A percentile compares a stretch with the other conserved stretches of the same genome.
Conservation (phyloP, 2,888 invertebrate genomes). For the Aleiodes testaceus region DNA sequence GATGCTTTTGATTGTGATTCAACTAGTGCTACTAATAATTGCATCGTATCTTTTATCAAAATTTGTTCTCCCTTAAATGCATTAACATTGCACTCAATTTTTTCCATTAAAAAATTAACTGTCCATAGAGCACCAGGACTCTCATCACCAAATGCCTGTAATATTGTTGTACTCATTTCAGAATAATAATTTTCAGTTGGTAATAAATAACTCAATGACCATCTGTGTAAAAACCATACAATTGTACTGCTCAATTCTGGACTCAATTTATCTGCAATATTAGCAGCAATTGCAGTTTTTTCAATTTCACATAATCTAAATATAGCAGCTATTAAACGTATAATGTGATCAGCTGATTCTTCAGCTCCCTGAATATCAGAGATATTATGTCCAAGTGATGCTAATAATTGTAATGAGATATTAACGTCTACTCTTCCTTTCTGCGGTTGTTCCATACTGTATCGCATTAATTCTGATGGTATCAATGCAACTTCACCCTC, state of each 20-base stretch:
- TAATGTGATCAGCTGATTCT: slow-evolving; percentile 66
- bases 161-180: slow-evolving; percentile 78
- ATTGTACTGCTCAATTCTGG: slow-evolving; percentile 85
- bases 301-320: slow-evolving; percentile 85
- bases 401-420: slow-evolving; percentile 74
- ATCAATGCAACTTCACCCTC: slow-evolving; percentile 81
- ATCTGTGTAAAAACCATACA: slow-evolving; percentile 86
- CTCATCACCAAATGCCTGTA: slow-evolving; percentile 79
- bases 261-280: slow-evolving; percentile 80
- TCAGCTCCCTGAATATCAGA: slow-evolving; percentile 62
- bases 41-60: slow-evolving; percentile 78
- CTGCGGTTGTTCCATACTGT: slow-evolving; percentile 75
- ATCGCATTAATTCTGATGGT: slow-evolving; percentile 79
- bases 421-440: slow-evolving; percentile 71
- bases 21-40: slow-evolving; percentile 76
- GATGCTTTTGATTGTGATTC: slow-evolving; percentile 74
- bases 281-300: slow-evolving; percentile 81
- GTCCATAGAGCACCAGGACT: slow-evolving; percentile 80
- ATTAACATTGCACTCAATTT: slow-evolving; percentile 78
- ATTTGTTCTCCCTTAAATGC: slow-evolving; percentile 78
- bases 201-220: slow-evolving; percentile 82
- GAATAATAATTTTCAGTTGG: slow-evolving; percentile 72
- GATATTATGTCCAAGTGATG: slow-evolving; percentile 71
- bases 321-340: slow-evolving; percentile 81
- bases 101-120: slow-evolving; percentile 79